phyloP scores from a whole-genome alignment of 1,140 invertebrate species.

The Sminthurides bifidus region DNA sequence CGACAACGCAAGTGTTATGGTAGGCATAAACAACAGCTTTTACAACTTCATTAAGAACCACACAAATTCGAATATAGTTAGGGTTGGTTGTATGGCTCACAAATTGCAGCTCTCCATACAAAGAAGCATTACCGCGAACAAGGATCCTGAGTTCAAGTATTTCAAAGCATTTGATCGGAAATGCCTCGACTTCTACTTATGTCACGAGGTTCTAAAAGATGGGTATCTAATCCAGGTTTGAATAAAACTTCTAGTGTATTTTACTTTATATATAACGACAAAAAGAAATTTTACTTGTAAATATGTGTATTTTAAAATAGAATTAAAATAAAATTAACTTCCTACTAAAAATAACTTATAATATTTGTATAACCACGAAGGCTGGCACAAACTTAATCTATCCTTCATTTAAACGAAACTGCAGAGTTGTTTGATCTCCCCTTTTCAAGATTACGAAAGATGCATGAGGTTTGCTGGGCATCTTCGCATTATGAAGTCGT shows the following conservation, averaged over 20 bases:
- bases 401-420: neutral
- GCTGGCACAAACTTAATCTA: constrained; percentile 45
- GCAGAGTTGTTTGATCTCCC: neutral
- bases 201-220: neutral
- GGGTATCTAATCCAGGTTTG: constrained; percentile 53
- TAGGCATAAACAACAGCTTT: neutral
- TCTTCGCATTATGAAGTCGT: neutral
- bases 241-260: constrained; percentile 36
- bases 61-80: neutral
- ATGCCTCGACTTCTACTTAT: neutral
- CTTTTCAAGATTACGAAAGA: neutral
- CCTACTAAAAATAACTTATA: constrained; percentile 26
- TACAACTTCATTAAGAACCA: neutral
- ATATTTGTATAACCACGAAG: constrained; percentile 43
- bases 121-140: neutral
- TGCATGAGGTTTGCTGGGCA: neutral
- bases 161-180: neutral
- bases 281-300: constrained; percentile 28
- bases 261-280: constrained; percentile 21
- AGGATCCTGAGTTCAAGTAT: neutral
- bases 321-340: constrained; percentile 31
- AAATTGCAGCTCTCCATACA: neutral
- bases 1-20: neutral
- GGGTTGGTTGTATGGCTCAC: neutral
- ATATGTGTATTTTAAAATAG: constrained; percentile 33